Percentiles rank a stretch among this genome's conserved stretches.
Conservation (phyloP, 2,113 vertebrate species). For the Peromyscus polionotus region DNA sequence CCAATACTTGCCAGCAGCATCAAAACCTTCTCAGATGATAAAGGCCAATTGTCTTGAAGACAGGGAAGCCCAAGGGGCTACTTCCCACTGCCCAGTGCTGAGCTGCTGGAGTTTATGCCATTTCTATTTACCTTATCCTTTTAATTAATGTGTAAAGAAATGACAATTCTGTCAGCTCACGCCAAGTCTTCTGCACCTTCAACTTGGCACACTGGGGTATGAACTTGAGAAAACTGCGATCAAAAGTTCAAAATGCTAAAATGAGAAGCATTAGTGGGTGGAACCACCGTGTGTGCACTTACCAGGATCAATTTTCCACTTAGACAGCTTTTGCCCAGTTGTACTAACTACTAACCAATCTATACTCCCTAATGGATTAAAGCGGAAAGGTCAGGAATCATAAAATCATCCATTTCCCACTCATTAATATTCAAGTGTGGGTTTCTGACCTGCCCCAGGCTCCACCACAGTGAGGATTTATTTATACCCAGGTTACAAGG, state of each 20-base stretch:
- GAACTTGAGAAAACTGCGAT: constrained; percentile 78
- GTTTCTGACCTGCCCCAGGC: constrained; percentile 40
- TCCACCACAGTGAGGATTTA: constrained; percentile 21
- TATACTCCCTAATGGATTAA: constrained; percentile 87
- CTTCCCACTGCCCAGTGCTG: constrained; percentile 46
- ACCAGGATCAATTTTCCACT: constrained; percentile 89
- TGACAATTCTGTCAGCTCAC: constrained; percentile 66
- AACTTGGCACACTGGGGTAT: constrained; percentile 69
- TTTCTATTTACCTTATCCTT: constrained; percentile 79
- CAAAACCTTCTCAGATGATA: constrained; percentile 53
- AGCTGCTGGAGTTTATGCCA: constrained; percentile 74
- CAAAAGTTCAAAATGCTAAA: constrained; percentile 87
- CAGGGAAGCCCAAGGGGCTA: background rate
- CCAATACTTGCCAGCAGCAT: constrained; percentile 18
- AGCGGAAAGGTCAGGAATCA: constrained; percentile 82
- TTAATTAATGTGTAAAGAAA: constrained; percentile 82
- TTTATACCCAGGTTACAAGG: constrained; percentile 55
- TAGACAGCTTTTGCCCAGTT: constrained; percentile 85
- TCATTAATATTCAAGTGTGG: constrained; percentile 84
- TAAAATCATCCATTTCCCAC: constrained; percentile 83
- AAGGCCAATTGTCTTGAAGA: constrained; percentile 45
- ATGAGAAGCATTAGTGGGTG: constrained; percentile 78
- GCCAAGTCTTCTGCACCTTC: constrained; percentile 76
- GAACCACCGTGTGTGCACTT: constrained; percentile 83
- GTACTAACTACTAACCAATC: constrained; percentile 86